Evolutionary conservation across 2,797 vertebrate genomes (phyloP).

Genomic region (Anolis apletophallus): DNA sequence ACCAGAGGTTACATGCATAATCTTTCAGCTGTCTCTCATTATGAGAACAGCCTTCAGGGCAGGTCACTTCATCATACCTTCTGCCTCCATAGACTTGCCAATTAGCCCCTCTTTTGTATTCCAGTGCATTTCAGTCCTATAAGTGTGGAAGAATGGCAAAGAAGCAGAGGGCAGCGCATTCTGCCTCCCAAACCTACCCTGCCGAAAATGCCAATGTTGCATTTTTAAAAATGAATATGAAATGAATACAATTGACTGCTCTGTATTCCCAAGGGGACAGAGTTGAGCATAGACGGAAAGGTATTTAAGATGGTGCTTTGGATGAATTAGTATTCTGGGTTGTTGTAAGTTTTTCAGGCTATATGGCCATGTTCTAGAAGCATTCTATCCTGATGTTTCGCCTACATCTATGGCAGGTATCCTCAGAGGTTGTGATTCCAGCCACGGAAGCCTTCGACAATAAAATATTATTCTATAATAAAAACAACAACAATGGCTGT

Average conservation of each 20-base stretch:
- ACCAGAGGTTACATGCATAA: conserved; percentile 49
- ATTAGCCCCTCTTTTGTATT: conserved; percentile 42
- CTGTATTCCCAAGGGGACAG: conserved; percentile 32
- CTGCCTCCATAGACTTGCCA: conserved; percentile 53
- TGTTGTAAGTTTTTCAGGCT: too few species aligned
- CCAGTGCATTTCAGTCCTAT: conserved; percentile 45
- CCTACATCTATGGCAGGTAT: too few species aligned
- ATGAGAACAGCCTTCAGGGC: conserved; percentile 43
- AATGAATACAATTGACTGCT: conserved; percentile 39
- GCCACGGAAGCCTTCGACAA: too few species aligned
- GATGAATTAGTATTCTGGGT: conserved; percentile 20
- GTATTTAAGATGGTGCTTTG: conserved; percentile 39
- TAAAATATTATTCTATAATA: too few species aligned
- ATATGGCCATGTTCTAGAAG: too few species aligned
- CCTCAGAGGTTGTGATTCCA: too few species aligned
- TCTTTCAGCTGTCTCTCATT: conserved; percentile 59
- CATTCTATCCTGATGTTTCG: too few species aligned
- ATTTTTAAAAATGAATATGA: background rate
- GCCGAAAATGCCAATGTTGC: conserved; percentile 25
- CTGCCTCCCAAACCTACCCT: background rate
- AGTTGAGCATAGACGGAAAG: conserved; percentile 36
- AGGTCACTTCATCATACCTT: conserved; percentile 61
- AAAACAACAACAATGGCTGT: background rate
- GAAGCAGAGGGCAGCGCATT: background rate
- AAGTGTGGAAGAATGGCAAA: conserved; percentile 32